Evolutionary conservation across 2,113 vertebrate genomes (phyloP).

Genomic region (Trichechus manatus): DNA sequence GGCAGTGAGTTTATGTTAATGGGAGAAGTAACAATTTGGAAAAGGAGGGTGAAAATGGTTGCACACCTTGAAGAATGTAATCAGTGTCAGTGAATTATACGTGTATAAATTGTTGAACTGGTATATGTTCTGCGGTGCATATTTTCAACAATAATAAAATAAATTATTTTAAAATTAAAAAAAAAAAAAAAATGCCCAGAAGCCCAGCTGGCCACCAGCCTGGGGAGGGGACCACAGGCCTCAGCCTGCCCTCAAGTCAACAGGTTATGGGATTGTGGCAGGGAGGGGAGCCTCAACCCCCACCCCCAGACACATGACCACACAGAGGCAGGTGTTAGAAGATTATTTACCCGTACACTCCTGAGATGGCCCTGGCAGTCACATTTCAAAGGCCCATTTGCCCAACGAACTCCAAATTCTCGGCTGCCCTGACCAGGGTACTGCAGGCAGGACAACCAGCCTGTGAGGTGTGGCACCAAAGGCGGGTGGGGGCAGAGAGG

Average conservation of each 20-base stretch:
- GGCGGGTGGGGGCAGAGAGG: neutral
- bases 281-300: neutral
- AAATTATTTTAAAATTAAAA: neutral
- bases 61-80: neutral
- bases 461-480: conserved; percentile 61
- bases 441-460: neutral
- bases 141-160: neutral
- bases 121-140: neutral
- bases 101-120: neutral
- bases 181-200: neutral
- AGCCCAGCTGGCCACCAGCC: neutral
- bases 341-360: conserved; percentile 70
- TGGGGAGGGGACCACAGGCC: neutral
- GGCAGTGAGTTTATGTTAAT: neutral
- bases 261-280: neutral
- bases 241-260: neutral
- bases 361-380: neutral
- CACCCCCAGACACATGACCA: neutral
- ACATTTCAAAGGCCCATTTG: neutral
- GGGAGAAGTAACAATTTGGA: neutral
- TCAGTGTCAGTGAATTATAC: neutral
- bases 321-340: conserved; percentile 47
- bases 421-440: neutral
- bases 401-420: neutral
- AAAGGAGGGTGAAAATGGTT: neutral